Evolutionary conservation across 2,888 invertebrate genomes (phyloP).

Genomic region (Rhagophthalmus giganteus): DNA sequence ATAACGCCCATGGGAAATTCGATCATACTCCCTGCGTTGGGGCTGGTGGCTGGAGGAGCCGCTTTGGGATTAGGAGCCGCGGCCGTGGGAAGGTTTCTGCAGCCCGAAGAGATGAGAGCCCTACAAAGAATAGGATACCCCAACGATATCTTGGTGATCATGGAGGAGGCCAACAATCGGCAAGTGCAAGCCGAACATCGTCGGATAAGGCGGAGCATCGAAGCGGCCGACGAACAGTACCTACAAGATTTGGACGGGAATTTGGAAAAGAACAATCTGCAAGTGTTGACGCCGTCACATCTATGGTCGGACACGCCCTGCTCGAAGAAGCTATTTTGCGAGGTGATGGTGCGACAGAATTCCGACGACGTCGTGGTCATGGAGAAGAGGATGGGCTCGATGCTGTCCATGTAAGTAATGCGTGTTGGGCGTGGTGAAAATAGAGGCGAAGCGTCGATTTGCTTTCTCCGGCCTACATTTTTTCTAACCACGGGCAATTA

Average conservation of each 20-base stretch:
- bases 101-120: slow-evolving; percentile 48
- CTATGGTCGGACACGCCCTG: slow-evolving; percentile 78
- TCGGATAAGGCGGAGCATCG: slow-evolving; percentile 27
- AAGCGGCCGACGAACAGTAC: slow-evolving; percentile 52
- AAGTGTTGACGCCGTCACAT: slow-evolving; percentile 44
- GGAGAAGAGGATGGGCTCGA: slow-evolving; percentile 79
- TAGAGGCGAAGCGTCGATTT: slow-evolving; percentile 21
- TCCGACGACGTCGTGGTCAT: slow-evolving; percentile 71
- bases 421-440: slow-evolving; percentile 8
- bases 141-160: slow-evolving; percentile 47
- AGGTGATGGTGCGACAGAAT: slow-evolving; percentile 70
- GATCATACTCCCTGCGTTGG: slow-evolving; percentile 74
- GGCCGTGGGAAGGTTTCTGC: slow-evolving; percentile 71
- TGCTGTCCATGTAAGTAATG: slow-evolving; percentile 69
- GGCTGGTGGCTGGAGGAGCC: slow-evolving; percentile 80
- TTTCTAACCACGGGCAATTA: slow-evolving; percentile 18
- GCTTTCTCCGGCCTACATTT: slow-evolving; percentile 35
- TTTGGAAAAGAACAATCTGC: slow-evolving; percentile 42
- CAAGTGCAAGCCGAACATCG: slow-evolving; percentile 7
- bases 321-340: slow-evolving; percentile 77
- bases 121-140: slow-evolving; percentile 35
- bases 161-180: slow-evolving; percentile 34
- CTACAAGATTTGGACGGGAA: slow-evolving; percentile 48
- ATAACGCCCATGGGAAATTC: slow-evolving; percentile 61
- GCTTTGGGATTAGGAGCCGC: slow-evolving; percentile 80